Conservation (phyloP, 1,140 invertebrate genomes). For the Periplaneta americana region DNA sequence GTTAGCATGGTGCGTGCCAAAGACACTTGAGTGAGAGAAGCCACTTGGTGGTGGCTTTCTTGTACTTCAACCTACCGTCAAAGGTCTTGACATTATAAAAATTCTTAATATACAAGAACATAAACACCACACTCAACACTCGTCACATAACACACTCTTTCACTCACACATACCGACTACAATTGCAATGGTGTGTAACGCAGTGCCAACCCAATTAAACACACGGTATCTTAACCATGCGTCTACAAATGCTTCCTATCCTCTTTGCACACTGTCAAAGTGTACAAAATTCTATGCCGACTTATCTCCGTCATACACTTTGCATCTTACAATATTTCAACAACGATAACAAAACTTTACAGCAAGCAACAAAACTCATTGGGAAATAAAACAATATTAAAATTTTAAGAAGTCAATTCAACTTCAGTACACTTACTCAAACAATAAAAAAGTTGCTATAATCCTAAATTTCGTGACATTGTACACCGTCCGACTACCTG, state of each 20-base stretch:
- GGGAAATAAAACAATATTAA: slow-evolving; percentile 17
- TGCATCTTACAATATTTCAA: slow-evolving; percentile 9
- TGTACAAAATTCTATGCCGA: neutral
- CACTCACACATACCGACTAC: neutral
- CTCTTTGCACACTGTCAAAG: neutral
- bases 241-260: neutral
- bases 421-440: slow-evolving; percentile 11
- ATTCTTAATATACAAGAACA: neutral
- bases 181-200: neutral
- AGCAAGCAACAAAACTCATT: slow-evolving; percentile 16
- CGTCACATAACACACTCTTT: neutral
- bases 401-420: slow-evolving; percentile 13
- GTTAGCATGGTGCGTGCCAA: neutral
- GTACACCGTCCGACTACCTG: slow-evolving; percentile 17
- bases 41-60: neutral
- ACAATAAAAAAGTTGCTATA: slow-evolving; percentile 8
- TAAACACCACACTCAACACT: slow-evolving; percentile 3
- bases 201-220: slow-evolving; percentile 3
- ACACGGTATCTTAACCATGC: neutral
- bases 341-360: slow-evolving; percentile 17
- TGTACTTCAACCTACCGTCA: neutral
- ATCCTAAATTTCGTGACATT: slow-evolving; percentile 12
- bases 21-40: neutral
- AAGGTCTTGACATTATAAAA: slow-evolving; percentile 4
- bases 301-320: neutral